Evolutionary conservation across 1,140 invertebrate genomes (phyloP).

Genomic region (Andricus grossulariae): DNA sequence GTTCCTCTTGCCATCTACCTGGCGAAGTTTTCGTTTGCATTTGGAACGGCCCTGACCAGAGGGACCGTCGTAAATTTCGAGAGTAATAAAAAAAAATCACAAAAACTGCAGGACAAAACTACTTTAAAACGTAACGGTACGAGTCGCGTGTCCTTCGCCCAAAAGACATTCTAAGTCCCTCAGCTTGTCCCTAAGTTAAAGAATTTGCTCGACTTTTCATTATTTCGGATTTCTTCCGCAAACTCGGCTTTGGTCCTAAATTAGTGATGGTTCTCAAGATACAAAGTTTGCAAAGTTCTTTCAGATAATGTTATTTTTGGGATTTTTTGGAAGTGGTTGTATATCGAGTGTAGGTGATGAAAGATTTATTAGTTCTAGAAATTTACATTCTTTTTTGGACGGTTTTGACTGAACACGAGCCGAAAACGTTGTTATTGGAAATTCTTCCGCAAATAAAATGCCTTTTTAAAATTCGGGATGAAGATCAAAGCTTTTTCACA

Average conservation of each 20-base stretch:
- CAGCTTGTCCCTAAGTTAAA: neutral
- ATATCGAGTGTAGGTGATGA: too few species aligned
- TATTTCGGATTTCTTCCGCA: neutral
- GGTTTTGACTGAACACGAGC: conserved; percentile 25
- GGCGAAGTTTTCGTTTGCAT: conserved; percentile 46
- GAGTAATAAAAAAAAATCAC: conserved; percentile 55
- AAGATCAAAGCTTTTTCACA: too few species aligned
- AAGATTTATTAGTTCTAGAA: conserved; percentile 34
- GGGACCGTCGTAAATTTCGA: conserved; percentile 69
- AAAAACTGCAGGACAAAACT: conserved; percentile 60
- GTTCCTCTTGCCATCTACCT: conserved; percentile 58
- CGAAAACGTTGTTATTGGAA: too few species aligned
- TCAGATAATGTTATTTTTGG: neutral
- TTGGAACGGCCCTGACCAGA: conserved; percentile 60
- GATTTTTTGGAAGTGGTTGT: neutral
- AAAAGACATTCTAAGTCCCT: neutral
- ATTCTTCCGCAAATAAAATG: too few species aligned
- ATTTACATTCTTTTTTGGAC: conserved; percentile 42
- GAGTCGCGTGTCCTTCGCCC: conserved; percentile 51
- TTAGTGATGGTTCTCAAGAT: neutral
- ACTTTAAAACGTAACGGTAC: conserved; percentile 59
- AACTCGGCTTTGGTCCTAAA: neutral
- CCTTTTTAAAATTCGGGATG: too few species aligned
- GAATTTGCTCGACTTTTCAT: conserved; percentile 2
- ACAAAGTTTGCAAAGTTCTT: neutral